These are phyloP conservation scores for Cathartes aura DNA, from an alignment of 2,113 vertebrate genomes.

Conservation along the genomic window DNA sequence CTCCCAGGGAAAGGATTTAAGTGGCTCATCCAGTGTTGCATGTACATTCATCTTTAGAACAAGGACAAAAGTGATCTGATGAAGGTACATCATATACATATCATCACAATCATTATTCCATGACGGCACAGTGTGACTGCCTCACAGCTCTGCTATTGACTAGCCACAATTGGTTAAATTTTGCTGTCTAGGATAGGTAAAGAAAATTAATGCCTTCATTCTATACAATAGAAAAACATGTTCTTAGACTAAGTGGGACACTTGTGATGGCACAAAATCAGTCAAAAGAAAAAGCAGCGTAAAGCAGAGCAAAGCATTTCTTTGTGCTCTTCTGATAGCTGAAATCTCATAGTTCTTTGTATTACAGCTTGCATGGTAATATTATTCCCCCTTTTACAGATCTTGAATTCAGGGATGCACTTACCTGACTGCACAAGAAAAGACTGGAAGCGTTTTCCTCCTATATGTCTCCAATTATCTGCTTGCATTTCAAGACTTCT, in stretches of 20 bases:
- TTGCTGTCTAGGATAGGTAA: not conserved
- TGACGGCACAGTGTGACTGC: not conserved
- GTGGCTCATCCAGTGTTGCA: not conserved
- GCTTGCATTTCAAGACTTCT: slow-evolving; percentile 19
- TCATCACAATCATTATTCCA: not conserved
- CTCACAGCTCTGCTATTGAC: not conserved
- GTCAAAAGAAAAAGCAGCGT: not conserved
- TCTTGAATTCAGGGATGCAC: not conserved
- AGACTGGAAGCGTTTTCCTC: not conserved
- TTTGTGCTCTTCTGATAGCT: not conserved
- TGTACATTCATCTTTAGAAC: not conserved
- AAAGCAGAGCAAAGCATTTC: not conserved
- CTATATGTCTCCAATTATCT: not conserved
- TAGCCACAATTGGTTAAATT: not conserved
- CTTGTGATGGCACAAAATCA: not conserved
- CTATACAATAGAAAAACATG: not conserved
- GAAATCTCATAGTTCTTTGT: not conserved
- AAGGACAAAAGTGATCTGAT: not conserved
- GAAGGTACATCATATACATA: not conserved
- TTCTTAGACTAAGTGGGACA: not conserved
- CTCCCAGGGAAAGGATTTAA: not conserved
- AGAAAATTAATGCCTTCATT: not conserved
- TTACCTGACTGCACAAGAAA: not conserved
- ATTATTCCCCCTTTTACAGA: not conserved
- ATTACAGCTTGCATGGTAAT: not conserved